phyloP scores from a whole-genome alignment of 2,113 vertebrate genomes.

The Australoheros scitulus region DNA sequence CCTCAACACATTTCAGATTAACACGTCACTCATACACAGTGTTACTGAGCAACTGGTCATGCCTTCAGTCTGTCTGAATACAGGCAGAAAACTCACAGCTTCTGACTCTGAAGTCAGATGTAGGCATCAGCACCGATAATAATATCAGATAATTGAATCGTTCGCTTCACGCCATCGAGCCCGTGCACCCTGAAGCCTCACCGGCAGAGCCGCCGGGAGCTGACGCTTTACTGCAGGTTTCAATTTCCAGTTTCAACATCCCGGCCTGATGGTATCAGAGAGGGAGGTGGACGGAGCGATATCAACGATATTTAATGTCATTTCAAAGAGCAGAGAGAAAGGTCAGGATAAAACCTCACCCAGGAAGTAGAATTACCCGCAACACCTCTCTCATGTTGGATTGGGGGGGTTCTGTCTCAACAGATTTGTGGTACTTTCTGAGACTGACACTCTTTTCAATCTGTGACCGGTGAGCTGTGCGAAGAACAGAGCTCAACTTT shows the following conservation, averaged over 20 bases:
- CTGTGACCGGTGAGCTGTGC: not conserved
- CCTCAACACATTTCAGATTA: not conserved
- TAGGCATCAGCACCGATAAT: not conserved
- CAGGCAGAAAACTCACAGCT: not conserved
- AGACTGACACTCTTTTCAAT: not conserved
- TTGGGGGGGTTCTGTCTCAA: not conserved
- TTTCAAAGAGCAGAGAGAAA: constrained; percentile 2
- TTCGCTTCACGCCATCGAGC: constrained; percentile 13
- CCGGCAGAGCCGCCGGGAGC: not conserved
- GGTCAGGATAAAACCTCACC: not conserved
- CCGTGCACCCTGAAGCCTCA: not conserved
- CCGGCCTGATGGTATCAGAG: constrained; percentile 2
- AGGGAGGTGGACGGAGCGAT: not conserved
- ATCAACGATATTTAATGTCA: not conserved
- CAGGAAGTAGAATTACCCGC: not conserved
- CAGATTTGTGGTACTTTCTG: not conserved
- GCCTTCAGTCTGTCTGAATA: not conserved
- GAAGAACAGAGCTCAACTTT: not conserved
- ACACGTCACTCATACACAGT: not conserved
- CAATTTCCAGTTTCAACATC: constrained; percentile 10
- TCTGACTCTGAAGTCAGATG: not conserved
- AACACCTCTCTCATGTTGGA: not conserved
- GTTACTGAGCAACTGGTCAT: not conserved
- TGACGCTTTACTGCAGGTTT: not conserved
- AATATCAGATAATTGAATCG: constrained; percentile 65